These are phyloP conservation scores for Eublepharis macularius DNA, from an alignment of 2,113 vertebrate species.

Conservation along the genomic window DNA sequence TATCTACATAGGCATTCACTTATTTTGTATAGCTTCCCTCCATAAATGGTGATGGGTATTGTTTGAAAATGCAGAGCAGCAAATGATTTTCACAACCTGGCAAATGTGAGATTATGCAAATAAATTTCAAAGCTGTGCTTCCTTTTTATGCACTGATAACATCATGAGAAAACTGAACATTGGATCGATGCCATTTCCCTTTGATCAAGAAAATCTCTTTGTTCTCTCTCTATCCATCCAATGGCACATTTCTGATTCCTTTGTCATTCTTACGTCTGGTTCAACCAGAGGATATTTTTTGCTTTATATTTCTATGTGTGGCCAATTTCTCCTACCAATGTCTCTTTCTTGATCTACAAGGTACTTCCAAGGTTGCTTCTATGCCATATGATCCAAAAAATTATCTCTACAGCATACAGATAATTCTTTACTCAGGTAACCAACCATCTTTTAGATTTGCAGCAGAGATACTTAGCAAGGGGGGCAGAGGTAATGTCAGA, in stretches of 20 bases:
- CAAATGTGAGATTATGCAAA: slow-evolving; percentile 21
- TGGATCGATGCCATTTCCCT: not conserved
- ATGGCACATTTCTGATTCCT: not conserved
- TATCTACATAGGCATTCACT: not conserved
- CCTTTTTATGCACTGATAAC: not conserved
- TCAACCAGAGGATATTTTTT: not conserved
- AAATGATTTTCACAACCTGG: slow-evolving; percentile 3
- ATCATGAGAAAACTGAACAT: not conserved
- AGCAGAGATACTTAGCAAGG: not conserved
- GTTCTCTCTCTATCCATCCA: not conserved
- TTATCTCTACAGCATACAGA: not conserved
- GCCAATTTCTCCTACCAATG: not conserved
- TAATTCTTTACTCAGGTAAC: not conserved
- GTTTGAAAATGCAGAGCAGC: not conserved
- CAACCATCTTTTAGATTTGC: not conserved
- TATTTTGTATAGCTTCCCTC: not conserved
- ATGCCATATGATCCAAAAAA: too few species aligned
- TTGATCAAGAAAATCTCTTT: not conserved
- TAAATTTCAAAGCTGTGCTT: not conserved
- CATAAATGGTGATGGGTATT: not conserved
- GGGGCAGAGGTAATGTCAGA: not conserved
- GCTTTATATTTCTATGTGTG: not conserved
- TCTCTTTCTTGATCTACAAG: not conserved
- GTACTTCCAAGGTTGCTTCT: not conserved
- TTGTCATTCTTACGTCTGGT: not conserved